These are phyloP conservation scores for Drosophila subobscura DNA, from an alignment of 1,140 invertebrate species.

Conservation along the genomic window DNA sequence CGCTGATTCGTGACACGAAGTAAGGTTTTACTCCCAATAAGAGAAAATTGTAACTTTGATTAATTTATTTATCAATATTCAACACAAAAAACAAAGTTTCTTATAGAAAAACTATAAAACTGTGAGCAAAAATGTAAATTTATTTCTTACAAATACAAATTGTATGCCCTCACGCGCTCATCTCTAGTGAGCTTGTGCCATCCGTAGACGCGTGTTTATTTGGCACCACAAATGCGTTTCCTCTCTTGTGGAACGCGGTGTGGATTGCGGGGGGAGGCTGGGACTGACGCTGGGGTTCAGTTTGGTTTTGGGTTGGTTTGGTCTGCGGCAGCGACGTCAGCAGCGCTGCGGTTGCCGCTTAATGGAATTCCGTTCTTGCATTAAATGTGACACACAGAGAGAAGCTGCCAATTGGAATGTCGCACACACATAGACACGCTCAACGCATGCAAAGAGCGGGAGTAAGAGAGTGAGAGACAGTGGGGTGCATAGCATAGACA, in stretches of 20 bases:
- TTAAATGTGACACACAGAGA: constrained; percentile 79
- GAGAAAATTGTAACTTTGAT: too few species aligned
- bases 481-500: constrained; percentile 18
- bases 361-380: constrained; percentile 80
- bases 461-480: background rate
- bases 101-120: too few species aligned
- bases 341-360: constrained; percentile 75
- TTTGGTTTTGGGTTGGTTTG: constrained; percentile 44
- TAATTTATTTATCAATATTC: too few species aligned
- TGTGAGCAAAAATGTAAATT: too few species aligned
- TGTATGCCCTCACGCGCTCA: constrained; percentile 18
- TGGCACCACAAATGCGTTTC: constrained; percentile 80
- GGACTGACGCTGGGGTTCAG: constrained; percentile 20
- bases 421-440: constrained; percentile 22
- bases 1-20: too few species aligned
- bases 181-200: constrained; percentile 13
- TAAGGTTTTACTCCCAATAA: too few species aligned
- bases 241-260: constrained; percentile 41
- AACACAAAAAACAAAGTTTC: too few species aligned
- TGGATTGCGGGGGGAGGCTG: constrained; percentile 19
- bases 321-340: constrained; percentile 64
- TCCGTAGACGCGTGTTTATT: constrained; percentile 67
- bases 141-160: too few species aligned
- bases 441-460: constrained; percentile 2
- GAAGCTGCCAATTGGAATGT: constrained; percentile 78